Evolutionary conservation across 2,113 vertebrate species (phyloP).

Genomic region (Leuciscus idus): DNA sequence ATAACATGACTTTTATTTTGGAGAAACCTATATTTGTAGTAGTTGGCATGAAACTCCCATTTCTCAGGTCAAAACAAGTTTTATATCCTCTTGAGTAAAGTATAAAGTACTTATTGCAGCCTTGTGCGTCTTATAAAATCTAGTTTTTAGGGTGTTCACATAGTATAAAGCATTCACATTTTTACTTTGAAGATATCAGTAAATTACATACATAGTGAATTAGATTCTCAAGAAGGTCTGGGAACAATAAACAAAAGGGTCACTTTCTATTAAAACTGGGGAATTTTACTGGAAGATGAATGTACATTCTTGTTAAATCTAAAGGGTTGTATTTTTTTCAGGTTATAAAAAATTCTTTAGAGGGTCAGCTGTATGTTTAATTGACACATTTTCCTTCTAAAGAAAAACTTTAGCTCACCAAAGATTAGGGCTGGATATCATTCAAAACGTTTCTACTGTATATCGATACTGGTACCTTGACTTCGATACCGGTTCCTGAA

Average conservation of each 20-base stretch:
- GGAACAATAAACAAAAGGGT: not conserved
- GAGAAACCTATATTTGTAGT: not conserved
- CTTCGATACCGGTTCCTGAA: too few relatives aligned
- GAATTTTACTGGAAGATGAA: constrained; percentile 3
- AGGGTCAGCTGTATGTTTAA: not conserved
- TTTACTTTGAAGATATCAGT: constrained; percentile 14
- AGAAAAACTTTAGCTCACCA: not conserved
- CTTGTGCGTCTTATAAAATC: not conserved
- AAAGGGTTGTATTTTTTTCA: not conserved
- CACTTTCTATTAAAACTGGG: not conserved
- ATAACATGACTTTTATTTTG: not conserved
- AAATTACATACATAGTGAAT: constrained; percentile 22
- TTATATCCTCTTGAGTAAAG: not conserved
- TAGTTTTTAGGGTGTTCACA: not conserved
- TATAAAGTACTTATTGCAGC: not conserved
- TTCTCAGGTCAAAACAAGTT: not conserved
- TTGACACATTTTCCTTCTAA: not conserved
- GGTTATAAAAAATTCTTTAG: not conserved
- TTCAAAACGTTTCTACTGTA: too few relatives aligned
- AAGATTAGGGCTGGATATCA: not conserved
- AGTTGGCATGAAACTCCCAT: not conserved
- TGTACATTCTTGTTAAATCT: constrained; percentile 28
- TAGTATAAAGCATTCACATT: not conserved
- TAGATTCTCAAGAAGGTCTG: constrained; percentile 24
- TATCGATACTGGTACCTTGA: too few relatives aligned